Percentiles rank a stretch among this genome's conserved stretches.
These are phyloP conservation scores for Tachycineta bicolor DNA, from an alignment of 2,113 vertebrate species.

Conservation along the genomic window DNA sequence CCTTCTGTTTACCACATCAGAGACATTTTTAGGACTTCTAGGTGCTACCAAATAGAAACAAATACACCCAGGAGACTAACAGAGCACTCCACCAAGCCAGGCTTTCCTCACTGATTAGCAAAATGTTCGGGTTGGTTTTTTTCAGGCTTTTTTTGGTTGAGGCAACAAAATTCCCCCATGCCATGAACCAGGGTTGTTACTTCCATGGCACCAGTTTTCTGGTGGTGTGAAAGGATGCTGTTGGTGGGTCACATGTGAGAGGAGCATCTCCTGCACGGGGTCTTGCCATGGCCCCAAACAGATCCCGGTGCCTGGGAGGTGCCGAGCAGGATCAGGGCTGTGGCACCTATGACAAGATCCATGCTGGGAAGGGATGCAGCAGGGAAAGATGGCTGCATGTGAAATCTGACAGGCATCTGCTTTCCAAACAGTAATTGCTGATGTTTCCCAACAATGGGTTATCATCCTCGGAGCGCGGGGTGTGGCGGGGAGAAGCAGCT, in stretches of 20 bases:
- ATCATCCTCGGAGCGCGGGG: constrained; percentile 5
- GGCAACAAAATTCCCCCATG: not conserved
- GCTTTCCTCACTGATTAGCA: not conserved
- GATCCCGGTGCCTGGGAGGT: not conserved
- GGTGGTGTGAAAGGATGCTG: not conserved
- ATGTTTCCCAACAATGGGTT: not conserved
- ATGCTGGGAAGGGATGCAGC: not conserved
- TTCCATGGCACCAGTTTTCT: not conserved
- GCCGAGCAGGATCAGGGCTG: not conserved
- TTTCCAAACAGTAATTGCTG: constrained; percentile 30
- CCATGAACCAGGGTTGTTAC: not conserved
- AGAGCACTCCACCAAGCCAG: not conserved
- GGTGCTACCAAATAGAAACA: not conserved
- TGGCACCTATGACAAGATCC: fast-evolving
- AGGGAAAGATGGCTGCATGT: not conserved
- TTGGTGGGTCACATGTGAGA: not conserved
- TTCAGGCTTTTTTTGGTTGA: not conserved
- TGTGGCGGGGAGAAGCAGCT: not conserved
- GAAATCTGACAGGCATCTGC: not conserved
- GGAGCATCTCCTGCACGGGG: not conserved
- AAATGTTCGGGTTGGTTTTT: not conserved
- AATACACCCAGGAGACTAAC: not conserved
- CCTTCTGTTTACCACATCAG: not conserved
- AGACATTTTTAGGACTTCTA: not conserved
- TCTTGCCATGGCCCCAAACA: not conserved